A percentile compares a stretch with the other conserved stretches of the same genome.
Evolutionary conservation across 2,888 invertebrate genomes (phyloP).

Genomic region (Hartigia nigra): DNA sequence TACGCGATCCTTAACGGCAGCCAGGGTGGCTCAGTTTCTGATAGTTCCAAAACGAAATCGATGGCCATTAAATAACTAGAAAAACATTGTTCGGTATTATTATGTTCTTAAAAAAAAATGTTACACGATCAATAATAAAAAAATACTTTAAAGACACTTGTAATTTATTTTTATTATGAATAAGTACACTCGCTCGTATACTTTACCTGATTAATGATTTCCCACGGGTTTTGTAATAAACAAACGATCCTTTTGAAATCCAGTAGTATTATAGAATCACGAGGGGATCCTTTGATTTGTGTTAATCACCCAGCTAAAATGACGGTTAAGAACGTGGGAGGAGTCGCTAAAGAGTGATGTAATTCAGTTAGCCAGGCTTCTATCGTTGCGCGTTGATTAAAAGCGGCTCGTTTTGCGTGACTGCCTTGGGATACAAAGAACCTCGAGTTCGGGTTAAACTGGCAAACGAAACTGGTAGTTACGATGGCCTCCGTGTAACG

Average conservation of each 20-base stretch:
- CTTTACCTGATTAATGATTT: not conserved
- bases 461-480: constrained; percentile 2
- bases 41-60: not conserved
- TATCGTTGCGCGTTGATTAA: constrained; percentile 8
- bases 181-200: not conserved
- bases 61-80: not conserved
- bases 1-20: not conserved
- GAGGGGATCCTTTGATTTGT: constrained; percentile 2
- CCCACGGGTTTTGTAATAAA: not conserved
- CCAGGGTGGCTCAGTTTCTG: not conserved
- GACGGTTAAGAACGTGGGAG: not conserved
- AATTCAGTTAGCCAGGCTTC: constrained; percentile 4
- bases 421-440: not conserved
- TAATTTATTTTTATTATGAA: not conserved
- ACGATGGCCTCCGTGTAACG: not conserved
- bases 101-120: not conserved
- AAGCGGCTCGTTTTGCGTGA: constrained; percentile 5
- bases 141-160: not conserved
- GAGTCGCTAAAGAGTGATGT: not conserved
- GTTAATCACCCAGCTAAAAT: not conserved
- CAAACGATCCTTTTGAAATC: not conserved
- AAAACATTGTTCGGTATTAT: not conserved
- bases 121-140: not conserved
- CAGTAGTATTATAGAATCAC: not conserved
- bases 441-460: constrained; percentile 7